Conservation (phyloP, 2,888 invertebrate genomes). For the Glomeris marginata region DNA sequence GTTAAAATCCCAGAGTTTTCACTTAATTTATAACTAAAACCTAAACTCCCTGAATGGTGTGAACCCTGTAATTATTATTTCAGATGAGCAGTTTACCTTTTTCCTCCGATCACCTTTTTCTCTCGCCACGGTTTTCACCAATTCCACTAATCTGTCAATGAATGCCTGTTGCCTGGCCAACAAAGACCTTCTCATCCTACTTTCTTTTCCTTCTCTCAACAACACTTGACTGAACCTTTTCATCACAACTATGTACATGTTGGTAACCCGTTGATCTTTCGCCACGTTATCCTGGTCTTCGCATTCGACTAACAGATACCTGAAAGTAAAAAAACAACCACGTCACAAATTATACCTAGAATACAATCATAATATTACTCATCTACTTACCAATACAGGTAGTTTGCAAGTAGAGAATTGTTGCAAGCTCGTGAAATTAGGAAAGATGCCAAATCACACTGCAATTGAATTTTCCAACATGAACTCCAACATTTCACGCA, state of each 20-base stretch:
- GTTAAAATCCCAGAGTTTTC: too few species aligned
- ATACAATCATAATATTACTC: neutral
- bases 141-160: conserved; percentile 71
- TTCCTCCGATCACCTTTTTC: conserved; percentile 83
- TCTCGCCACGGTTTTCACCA: conserved; percentile 73
- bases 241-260: conserved; percentile 83
- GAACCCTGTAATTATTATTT: neutral
- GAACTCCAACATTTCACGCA: too few species aligned
- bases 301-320: conserved; percentile 78
- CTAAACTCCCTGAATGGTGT: too few species aligned
- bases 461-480: too few species aligned
- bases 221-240: conserved; percentile 62
- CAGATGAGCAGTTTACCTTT: conserved; percentile 39
- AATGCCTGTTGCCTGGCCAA: conserved; percentile 76
- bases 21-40: too few species aligned
- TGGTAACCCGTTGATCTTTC: conserved; percentile 54
- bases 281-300: conserved; percentile 54
- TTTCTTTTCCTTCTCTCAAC: conserved; percentile 23
- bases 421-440: conserved; percentile 75
- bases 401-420: conserved; percentile 83
- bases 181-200: conserved; percentile 45
- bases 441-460: conserved; percentile 68
- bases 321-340: conserved; percentile 15
- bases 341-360: neutral
- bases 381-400: conserved; percentile 68